phyloP scores from a whole-genome alignment of 2,113 vertebrate genomes.

The Chionis minor region DNA sequence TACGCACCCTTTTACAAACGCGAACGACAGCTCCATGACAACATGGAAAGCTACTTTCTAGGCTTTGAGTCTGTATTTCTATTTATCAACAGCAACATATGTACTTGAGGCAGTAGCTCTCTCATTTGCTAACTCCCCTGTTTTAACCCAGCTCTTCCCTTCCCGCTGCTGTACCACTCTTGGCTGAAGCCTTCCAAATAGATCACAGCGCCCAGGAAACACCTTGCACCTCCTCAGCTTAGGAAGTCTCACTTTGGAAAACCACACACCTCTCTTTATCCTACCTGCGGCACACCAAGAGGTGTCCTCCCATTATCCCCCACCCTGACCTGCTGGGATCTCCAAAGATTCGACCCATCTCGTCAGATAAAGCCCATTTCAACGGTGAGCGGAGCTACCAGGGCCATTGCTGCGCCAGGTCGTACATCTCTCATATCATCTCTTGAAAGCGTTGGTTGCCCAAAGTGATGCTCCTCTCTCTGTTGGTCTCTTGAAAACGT shows the following conservation, averaged over 20 bases:
- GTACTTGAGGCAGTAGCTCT: neutral
- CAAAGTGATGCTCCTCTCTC: neutral
- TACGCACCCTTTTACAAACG: neutral
- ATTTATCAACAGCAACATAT: neutral
- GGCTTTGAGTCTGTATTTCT: neutral
- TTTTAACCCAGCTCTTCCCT: neutral
- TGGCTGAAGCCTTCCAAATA: neutral
- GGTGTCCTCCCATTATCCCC: neutral
- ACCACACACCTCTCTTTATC: neutral
- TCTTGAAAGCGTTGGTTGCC: neutral
- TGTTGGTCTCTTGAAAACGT: neutral
- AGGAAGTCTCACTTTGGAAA: neutral
- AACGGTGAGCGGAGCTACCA: neutral
- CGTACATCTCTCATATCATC: rapidly evolving
- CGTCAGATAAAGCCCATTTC: neutral
- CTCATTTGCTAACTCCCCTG: neutral
- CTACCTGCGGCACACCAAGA: neutral
- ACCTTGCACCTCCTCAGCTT: neutral
- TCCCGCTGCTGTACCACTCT: neutral
- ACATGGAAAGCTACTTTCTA: neutral
- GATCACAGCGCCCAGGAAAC: neutral
- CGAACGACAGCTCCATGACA: neutral
- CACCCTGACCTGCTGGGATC: neutral
- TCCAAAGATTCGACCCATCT: neutral
- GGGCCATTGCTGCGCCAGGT: neutral